phyloP scores from a whole-genome alignment of 2,888 invertebrate species.

The Lymantria monacha region DNA sequence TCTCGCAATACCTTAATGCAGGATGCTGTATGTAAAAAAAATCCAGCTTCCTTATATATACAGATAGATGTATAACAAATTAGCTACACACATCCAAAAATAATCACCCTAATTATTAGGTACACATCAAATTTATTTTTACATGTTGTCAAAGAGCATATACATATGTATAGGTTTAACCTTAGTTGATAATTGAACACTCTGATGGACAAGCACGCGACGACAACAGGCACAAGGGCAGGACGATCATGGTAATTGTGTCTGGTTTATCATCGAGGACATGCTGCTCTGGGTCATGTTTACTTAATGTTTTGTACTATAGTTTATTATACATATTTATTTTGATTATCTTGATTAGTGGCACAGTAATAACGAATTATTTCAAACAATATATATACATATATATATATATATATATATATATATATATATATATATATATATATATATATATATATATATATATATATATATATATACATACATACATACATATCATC shows the following conservation, averaged over 20 bases:
- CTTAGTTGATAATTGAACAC: constrained; percentile 33
- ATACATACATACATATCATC: no score
- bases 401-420: no score
- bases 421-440: no score
- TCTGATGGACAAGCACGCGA: constrained; percentile 51
- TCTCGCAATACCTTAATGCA: no score
- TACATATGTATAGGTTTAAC: constrained; percentile 47
- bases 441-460: no score
- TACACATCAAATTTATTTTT: constrained; percentile 23
- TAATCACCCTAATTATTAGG: constrained; percentile 20
- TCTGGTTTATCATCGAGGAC: constrained; percentile 34
- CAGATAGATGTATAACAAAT: neutral
- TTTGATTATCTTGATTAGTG: no score
- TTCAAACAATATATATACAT: no score
- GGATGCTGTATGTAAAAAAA: no score
- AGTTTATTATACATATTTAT: constrained; percentile 1
- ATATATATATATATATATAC: no score
- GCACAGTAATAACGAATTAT: no score
- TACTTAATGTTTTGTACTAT: constrained; percentile 2
- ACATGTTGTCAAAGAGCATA: constrained; percentile 39
- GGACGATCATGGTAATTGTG: constrained; percentile 47
- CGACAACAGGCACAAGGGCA: constrained; percentile 64
- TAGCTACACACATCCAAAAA: constrained; percentile 10
- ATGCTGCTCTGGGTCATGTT: constrained; percentile 30
- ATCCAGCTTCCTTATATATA: no score